Conservation (phyloP, 1,140 invertebrate genomes). For the Pantala flavescens region DNA sequence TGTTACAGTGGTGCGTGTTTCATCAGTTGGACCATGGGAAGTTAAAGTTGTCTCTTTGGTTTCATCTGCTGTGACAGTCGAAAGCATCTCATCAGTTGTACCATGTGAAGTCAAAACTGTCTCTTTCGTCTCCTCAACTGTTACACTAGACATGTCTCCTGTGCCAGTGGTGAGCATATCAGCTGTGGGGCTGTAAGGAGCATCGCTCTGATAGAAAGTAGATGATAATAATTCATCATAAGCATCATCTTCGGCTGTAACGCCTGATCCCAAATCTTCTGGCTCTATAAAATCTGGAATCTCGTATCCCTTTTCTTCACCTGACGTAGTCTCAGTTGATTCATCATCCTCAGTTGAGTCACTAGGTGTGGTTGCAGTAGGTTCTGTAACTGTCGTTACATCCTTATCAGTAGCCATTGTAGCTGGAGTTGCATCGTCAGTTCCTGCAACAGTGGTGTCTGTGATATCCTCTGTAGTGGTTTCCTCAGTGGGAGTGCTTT, state of each 20-base stretch:
- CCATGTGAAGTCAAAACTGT: too few species aligned
- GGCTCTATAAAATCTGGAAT: not conserved
- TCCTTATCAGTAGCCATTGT: constrained; percentile 15
- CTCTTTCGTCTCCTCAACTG: not conserved
- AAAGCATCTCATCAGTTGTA: too few species aligned
- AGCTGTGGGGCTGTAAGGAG: not conserved
- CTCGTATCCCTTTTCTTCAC: too few species aligned
- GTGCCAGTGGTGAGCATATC: not conserved
- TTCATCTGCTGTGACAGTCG: too few species aligned
- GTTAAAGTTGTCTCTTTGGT: too few species aligned
- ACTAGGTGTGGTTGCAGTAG: not conserved
- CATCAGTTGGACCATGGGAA: too few species aligned
- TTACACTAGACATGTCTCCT: not conserved
- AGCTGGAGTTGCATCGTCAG: constrained; percentile 15
- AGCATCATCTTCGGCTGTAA: not conserved
- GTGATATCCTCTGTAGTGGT: constrained; percentile 18
- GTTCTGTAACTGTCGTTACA: constrained; percentile 17
- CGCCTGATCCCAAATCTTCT: not conserved
- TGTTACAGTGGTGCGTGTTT: not conserved
- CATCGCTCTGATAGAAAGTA: not conserved
- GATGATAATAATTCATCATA: not conserved
- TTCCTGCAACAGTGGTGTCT: constrained; percentile 15
- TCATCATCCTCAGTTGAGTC: not conserved
- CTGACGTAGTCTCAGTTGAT: constrained; percentile 19
- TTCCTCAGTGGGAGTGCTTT: constrained; percentile 19